Percentiles rank a stretch among this genome's conserved stretches.
Evolutionary conservation across 2,113 vertebrate species (phyloP).

Genomic region (Neogobius melanostomus): DNA sequence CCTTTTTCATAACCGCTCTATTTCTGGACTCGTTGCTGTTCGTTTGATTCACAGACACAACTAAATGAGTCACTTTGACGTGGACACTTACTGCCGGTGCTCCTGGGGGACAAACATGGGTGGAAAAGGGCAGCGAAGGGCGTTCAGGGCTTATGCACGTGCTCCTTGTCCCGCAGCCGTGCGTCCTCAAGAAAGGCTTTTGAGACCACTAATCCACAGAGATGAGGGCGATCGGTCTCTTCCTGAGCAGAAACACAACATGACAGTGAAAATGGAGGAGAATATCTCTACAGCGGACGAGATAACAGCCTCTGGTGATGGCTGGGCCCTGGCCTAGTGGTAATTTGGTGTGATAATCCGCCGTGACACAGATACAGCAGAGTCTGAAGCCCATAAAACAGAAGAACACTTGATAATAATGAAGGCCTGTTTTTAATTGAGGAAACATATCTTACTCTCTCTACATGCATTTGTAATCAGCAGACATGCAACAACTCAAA

Average conservation of each 20-base stretch:
- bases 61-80: constrained; percentile 58
- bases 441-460: not conserved
- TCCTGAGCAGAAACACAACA: constrained; percentile 53
- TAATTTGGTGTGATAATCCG: constrained; percentile 36
- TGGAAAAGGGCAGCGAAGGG: constrained; percentile 43
- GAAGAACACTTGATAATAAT: not conserved
- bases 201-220: constrained; percentile 51
- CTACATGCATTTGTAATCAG: not conserved
- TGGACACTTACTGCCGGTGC: constrained; percentile 46
- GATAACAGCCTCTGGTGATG: constrained; percentile 25
- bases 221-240: constrained; percentile 53
- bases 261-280: constrained; percentile 50
- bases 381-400: not conserved
- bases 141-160: constrained; percentile 37
- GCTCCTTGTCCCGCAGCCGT: constrained; percentile 45
- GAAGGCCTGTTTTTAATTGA: not conserved
- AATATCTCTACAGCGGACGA: constrained; percentile 24
- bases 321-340: constrained; percentile 9
- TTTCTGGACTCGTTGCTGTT: constrained; percentile 49
- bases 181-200: constrained; percentile 45
- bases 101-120: constrained; percentile 50
- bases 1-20: constrained; percentile 29
- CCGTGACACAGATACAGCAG: constrained; percentile 1
- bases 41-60: constrained; percentile 49
- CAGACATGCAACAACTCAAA: not conserved